A percentile compares a stretch with the other conserved stretches of the same genome.
Evolutionary conservation across 64 coral and sea anemone genomes (phyloP).

Genomic region (Montipora capricornis): DNA sequence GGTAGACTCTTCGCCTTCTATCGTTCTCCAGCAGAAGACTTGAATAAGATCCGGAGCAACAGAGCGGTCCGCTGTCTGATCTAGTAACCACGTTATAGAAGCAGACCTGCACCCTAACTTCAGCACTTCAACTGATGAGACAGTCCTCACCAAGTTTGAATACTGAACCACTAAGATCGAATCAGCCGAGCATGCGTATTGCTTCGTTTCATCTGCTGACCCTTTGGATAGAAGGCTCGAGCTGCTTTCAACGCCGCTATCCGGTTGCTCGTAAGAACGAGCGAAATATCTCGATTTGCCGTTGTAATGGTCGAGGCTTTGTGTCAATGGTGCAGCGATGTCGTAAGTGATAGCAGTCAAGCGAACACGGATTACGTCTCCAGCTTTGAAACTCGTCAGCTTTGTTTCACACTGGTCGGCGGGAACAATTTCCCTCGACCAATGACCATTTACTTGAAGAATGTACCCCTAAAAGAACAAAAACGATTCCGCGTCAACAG

Average conservation of each 20-base stretch:
- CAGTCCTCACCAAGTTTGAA: conserved; percentile 64
- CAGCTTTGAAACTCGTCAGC: conserved; percentile 37
- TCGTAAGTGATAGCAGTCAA: conserved; percentile 37
- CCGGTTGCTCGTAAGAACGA: conserved; percentile 16
- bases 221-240: conserved; percentile 65
- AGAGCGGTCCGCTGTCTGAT: neutral
- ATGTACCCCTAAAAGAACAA: conserved; percentile 72
- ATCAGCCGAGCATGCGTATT: conserved; percentile 31
- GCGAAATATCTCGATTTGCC: neutral
- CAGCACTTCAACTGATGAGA: conserved; percentile 32
- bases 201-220: neutral
- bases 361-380: conserved; percentile 57
- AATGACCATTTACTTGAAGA: conserved; percentile 50
- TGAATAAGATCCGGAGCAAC: neutral
- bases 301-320: neutral
- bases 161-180: conserved; percentile 70
- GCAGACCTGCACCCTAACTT: conserved; percentile 68
- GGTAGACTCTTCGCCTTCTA: neutral
- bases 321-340: neutral
- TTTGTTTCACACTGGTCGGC: neutral
- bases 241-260: conserved; percentile 90
- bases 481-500: neutral
- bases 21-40: conserved; percentile 23
- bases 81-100: conserved; percentile 54
- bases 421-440: conserved; percentile 60